These are phyloP conservation scores for Phorcus lineatus DNA, from an alignment of 2,888 invertebrate genomes.

Conservation along the genomic window DNA sequence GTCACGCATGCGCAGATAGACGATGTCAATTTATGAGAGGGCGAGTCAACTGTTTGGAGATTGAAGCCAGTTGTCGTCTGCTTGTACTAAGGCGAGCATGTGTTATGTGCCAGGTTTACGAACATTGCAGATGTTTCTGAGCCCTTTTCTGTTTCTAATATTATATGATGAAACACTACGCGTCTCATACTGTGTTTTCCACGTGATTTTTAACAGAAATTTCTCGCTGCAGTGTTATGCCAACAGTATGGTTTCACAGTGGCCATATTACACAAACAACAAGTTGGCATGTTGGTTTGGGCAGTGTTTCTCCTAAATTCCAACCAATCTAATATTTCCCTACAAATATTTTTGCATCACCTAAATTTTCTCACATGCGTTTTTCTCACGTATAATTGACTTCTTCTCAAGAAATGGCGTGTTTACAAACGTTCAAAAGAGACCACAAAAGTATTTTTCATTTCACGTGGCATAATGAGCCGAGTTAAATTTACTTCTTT, in stretches of 20 bases:
- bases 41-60: background rate
- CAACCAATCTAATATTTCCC: background rate
- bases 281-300: background rate
- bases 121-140: background rate
- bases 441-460: no score
- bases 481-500: no score
- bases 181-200: background rate
- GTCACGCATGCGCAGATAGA: background rate
- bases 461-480: no score
- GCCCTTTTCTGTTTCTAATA: background rate
- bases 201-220: constrained; percentile 13
- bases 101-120: background rate
- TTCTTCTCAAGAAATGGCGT: no score
- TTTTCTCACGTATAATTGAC: no score
- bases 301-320: background rate
- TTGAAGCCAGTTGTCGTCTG: constrained; percentile 4
- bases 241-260: constrained; percentile 4
- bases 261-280: background rate
- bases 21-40: background rate
- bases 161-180: background rate
- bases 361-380: no score
- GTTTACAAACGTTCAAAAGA: no score
- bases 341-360: background rate
- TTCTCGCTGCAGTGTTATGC: background rate
- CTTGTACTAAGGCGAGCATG: background rate